Base-by-base conservation (phyloP, 2,888 invertebrate genomes). In the Euphydryas editha region DNA sequence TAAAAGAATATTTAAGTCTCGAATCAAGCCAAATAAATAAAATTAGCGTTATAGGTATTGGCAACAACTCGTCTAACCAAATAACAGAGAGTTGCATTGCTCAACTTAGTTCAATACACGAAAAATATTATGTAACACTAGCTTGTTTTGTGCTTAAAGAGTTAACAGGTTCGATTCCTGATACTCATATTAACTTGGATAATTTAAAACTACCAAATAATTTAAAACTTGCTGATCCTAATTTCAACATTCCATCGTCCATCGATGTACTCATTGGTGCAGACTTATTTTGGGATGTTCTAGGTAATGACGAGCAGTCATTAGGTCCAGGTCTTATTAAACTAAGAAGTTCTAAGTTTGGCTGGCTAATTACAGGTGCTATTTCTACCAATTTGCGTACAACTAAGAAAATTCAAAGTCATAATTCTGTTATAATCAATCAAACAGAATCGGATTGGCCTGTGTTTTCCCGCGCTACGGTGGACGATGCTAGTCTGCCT, bases 361-460 rank as follows among this genome's bases (percentile, higher is more conserved):
- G 78, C 7, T 79, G 76, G 77, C 10, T 78, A 20, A 59, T 79
- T 21, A 67, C 74, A 0, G 77, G 79, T 46, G 72, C 75, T 4
- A 62, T 75, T 4, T 24, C 24, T 24, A 24, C 24, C 6, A 24
- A 24, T 24, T 24, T 24, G 24, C 24, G 24, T 24, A 24, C 24
- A 44, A 72, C 46, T 44, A 61, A 17, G 7, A 44, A 46, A n/a
- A 21, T 6, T 18, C 57, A 15, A 30, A 46, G 10, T 36, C 46
- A 51, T 17, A 11, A 42, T 65, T 44, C 37, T 59, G 59, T 30
- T 71, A 69, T 30, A 70, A 70, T 68, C 68, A 68, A 39, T 47
- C 58, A 10, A 44, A 18, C 59, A 36, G 61, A 69, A 54, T 36
- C 6, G 15, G 39, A 55, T 8, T 67, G 62, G 62, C 59, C 67